A percentile compares a stretch with the other conserved stretches of the same genome.
Evolutionary conservation across 2,113 vertebrate species (phyloP).

Genomic region (Menidia beryllina): DNA sequence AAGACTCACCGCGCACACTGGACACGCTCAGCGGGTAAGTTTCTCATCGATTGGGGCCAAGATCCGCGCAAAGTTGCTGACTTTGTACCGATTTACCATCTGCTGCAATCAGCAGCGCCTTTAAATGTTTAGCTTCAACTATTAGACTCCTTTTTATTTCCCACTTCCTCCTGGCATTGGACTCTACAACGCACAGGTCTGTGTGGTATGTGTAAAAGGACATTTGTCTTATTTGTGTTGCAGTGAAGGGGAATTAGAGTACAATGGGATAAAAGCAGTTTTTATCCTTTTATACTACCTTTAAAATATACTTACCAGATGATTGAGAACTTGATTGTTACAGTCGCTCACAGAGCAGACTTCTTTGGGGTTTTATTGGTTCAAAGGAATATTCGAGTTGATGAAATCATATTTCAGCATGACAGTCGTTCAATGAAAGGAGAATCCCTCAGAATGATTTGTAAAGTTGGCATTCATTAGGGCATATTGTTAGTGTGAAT

Average conservation of each 20-base stretch:
- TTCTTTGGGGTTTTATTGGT: too few species aligned
- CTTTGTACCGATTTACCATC: background rate
- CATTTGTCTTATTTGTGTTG: too few species aligned
- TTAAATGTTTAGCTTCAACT: background rate
- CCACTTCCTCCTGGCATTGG: background rate
- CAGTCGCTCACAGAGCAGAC: too few species aligned
- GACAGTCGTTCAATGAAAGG: too few species aligned
- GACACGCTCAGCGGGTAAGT: constrained; percentile 46
- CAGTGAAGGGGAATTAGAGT: background rate
- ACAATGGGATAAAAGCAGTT: background rate
- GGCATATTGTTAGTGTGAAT: too few species aligned
- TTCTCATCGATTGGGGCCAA: background rate
- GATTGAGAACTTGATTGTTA: too few species aligned
- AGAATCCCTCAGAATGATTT: too few species aligned
- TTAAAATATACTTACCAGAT: background rate
- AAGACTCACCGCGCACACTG: constrained; percentile 18
- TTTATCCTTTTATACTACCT: background rate
- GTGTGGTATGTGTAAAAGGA: background rate
- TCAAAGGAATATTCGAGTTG: too few species aligned
- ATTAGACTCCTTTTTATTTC: background rate
- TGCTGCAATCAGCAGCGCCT: background rate
- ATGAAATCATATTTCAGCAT: too few species aligned
- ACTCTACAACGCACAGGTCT: background rate
- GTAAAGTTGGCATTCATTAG: too few species aligned
- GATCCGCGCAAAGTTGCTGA: background rate